Evolutionary conservation across 1,140 invertebrate genomes (phyloP), one percentile per base, ranked within the genome.

Genomic region (Zaprionus taronus): DNA sequence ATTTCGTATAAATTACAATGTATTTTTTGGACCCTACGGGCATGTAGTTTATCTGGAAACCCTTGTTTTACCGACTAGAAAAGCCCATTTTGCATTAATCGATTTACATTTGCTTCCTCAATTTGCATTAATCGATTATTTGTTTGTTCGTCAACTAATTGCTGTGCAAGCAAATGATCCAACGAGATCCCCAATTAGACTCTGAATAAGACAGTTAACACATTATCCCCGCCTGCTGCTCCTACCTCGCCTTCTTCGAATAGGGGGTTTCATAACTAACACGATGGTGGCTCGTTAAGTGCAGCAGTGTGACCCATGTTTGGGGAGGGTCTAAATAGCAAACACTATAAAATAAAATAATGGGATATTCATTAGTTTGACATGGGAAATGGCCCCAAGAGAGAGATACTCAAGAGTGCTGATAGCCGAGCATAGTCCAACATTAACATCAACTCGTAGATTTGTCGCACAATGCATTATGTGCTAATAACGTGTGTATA

Each of bases 361-460:
- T 60, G 38, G 22, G 51, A 63, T 51, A 70, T 75, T 56, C 53
- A 64, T 69, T 67, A 74, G 38, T 51, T 77, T 83, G 73, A 86
- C 72, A 83, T 72, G 83, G 83, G 83, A 86, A 86, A 83, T 87
- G 77, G 77, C 80, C 83, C 77, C 57, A 49, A 56, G 22, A 62
- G 12, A 22, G 41, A 56, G 22, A 62, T 7, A 22, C 28, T 28
- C 53, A 55, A 49, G 9, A 49, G 9, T 26, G 38, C 5, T 62
- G 31, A 24, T 47, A 28, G 22, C 14, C 12, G 38, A 28, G 20
- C 80, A 58, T 64, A 71, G 72, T 73, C 67, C 69, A 62, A 72
- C 24, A 47, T 47, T 4, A 51, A 72, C 24, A 47, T 47, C 4
- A 24, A 28, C n/a, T 26, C 36, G 36, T 53, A 67, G 44, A 62